phyloP scores from a whole-genome alignment of 2,113 vertebrate genomes.

The Psophia crepitans region DNA sequence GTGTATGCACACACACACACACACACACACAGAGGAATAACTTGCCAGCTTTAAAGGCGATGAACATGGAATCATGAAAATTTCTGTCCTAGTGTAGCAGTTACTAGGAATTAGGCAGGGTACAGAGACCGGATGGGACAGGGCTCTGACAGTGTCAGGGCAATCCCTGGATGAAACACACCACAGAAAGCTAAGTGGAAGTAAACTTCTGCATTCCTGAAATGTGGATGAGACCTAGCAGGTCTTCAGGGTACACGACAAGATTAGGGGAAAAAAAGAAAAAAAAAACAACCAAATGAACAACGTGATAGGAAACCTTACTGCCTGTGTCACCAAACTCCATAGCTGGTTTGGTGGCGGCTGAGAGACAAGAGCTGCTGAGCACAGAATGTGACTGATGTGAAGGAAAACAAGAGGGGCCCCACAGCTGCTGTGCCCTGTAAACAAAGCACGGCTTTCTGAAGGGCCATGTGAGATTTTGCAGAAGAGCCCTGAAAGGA shows the following conservation, averaged over 20 bases:
- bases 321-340: not conserved
- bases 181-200: not conserved
- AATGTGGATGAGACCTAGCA: not conserved
- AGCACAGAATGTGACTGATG: conserved; percentile 21
- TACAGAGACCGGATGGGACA: not conserved
- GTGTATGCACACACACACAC: not conserved
- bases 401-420: conserved; percentile 45
- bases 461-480: conserved; percentile 9
- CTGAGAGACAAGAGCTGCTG: not conserved
- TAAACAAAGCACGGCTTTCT: conserved; percentile 47
- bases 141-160: not conserved
- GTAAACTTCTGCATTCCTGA: not conserved
- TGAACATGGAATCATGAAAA: not conserved
- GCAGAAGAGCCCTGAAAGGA: not conserved
- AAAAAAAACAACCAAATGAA: not conserved
- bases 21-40: not conserved
- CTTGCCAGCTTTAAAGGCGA: not conserved
- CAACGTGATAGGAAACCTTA: not conserved
- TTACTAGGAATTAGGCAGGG: not conserved
- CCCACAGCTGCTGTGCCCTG: conserved; percentile 28
- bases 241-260: not conserved
- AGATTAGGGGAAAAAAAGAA: not conserved
- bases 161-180: not conserved
- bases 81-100: not conserved
- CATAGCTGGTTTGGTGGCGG: not conserved